phyloP scores from a whole-genome alignment of 2,888 invertebrate genomes.

The Chloromyia formosa region DNA sequence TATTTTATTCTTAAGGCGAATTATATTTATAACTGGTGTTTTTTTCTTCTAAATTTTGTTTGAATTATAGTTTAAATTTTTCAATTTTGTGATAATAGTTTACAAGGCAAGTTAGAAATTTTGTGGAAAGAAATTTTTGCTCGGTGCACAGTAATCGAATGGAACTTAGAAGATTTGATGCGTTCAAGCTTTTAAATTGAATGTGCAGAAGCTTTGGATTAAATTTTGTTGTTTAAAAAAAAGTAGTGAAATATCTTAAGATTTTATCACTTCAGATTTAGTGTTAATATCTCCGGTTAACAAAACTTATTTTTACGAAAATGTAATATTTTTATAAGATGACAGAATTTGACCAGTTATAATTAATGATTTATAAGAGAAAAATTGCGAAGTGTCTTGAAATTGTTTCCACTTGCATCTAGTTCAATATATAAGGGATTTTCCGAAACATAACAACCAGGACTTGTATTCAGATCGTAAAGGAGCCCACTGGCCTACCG shows the following conservation, averaged over 20 bases:
- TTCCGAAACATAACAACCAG: no score
- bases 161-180: conserved; percentile 11
- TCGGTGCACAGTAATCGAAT: conserved; percentile 1
- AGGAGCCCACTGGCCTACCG: no score
- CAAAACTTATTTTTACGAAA: conserved; percentile 26
- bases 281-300: background rate
- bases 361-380: no score
- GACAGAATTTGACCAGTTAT: no score
- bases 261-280: background rate
- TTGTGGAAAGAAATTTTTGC: conserved; percentile 6
- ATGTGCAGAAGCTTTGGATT: background rate
- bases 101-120: conserved; percentile 33
- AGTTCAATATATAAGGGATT: no score
- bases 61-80: background rate
- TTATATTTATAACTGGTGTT: conserved; percentile 33
- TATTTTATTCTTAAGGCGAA: conserved; percentile 30
- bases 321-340: conserved; percentile 39
- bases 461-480: no score
- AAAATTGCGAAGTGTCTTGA: no score
- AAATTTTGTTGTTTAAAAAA: background rate
- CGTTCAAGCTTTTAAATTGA: conserved; percentile 34
- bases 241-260: background rate
- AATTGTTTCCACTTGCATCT: no score
- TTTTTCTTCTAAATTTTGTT: conserved; percentile 26
- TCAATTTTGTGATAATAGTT: background rate